phyloP scores from a whole-genome alignment of 2,797 vertebrate species.

The Pyrocephalus nanus region DNA sequence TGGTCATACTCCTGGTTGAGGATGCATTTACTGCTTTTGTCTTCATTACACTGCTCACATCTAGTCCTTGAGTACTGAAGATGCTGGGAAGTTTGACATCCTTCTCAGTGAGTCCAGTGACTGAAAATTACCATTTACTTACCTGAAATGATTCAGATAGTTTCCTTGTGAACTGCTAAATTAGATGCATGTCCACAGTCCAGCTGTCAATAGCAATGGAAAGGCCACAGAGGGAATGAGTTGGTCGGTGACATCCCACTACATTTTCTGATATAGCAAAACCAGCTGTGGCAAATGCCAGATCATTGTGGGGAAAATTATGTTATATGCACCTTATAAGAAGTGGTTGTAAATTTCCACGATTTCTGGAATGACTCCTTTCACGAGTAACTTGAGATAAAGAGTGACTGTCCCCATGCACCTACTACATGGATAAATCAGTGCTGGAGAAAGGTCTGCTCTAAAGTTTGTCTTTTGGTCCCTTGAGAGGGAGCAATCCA shows the following conservation, averaged over 20 bases:
- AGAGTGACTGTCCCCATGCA: not conserved
- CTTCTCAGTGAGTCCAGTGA: not conserved
- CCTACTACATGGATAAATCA: not conserved
- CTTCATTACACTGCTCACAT: not conserved
- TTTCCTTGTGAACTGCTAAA: not conserved
- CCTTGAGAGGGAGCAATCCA: constrained; percentile 24
- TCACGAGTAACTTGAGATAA: not conserved
- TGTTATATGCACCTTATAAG: not conserved
- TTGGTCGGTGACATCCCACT: not conserved
- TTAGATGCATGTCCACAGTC: not conserved
- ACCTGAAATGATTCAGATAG: not conserved
- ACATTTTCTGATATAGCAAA: not conserved
- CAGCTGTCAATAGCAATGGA: not conserved
- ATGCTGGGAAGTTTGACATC: not conserved
- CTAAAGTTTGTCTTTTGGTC: constrained; percentile 28
- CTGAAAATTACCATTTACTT: not conserved
- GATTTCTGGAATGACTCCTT: not conserved
- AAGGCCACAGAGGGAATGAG: not conserved
- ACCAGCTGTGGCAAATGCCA: not conserved
- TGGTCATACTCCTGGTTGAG: not conserved
- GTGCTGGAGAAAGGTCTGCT: not conserved
- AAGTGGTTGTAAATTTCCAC: not conserved
- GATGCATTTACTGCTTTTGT: not conserved
- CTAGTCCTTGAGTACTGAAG: not conserved
- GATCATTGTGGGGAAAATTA: not conserved